Conservation (phyloP, 2,888 invertebrate genomes). For the Penaeus monodon region DNA sequence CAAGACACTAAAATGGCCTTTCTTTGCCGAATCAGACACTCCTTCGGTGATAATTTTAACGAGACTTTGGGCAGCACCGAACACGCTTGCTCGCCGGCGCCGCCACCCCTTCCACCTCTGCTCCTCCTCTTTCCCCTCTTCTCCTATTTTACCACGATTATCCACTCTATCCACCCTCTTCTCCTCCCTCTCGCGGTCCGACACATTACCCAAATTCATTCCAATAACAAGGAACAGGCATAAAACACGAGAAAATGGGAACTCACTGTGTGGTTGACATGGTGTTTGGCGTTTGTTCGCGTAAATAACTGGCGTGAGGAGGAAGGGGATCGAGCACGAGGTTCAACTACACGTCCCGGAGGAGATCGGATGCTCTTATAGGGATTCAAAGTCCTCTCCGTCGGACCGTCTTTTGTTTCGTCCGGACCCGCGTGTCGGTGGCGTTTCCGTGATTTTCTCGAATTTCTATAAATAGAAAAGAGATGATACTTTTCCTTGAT, state of each 20-base stretch:
- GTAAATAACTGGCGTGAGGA: slow-evolving; percentile 10
- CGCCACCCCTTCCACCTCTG: background rate
- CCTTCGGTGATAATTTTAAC: no score
- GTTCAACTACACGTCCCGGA: background rate
- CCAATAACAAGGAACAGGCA: background rate
- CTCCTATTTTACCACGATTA: background rate
- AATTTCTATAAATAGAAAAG: no score
- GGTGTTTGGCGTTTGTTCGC: slow-evolving; percentile 38
- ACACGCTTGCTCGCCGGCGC: no score
- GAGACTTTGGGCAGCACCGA: no score
- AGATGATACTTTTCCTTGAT: no score
- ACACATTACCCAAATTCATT: background rate
- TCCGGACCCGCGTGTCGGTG: no score
- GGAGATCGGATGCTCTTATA: background rate
- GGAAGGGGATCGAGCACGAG: background rate
- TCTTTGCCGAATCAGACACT: no score
- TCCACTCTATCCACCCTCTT: background rate
- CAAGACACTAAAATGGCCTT: no score
- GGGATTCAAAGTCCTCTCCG: background rate
- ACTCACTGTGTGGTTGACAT: slow-evolving; percentile 46
- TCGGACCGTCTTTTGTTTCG: no score
- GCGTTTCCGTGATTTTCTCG: no score
- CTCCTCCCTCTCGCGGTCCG: background rate
- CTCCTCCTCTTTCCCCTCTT: background rate
- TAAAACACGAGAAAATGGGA: no score